Evolutionary conservation across 2,113 vertebrate species (phyloP), one percentile per base, ranked within the genome.

Genomic region (Chrysochloris asiatica): DNA sequence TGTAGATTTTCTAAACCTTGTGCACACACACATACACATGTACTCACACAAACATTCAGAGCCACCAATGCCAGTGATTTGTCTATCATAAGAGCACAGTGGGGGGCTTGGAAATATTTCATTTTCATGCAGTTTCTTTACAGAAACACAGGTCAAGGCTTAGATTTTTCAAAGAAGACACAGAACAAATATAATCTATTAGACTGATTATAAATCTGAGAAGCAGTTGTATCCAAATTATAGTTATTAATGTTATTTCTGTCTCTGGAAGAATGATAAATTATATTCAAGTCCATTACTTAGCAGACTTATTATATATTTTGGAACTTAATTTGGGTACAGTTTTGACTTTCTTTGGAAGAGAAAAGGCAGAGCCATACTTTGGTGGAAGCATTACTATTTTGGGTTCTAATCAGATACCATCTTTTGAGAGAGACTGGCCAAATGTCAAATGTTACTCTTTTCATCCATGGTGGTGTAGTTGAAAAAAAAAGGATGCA

Each of bases 211-310:
- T 90, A 92, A 96, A 84, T 96, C 90, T 87, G 92, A 95, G 69
- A 77, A 92, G 84, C 56, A 92, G 69, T 88, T 54, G 79, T 63
- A 86, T 78, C 75, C 89, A 92, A 96, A 96, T 97, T 97, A 96
- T 88, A 97, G 4, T 47, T 95, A 97, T 94, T 96, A 97, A 85
- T 8, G 0, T 94, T 89, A 97, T 93, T 97, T 90, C 90, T 96
- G 92, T 95, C 91, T 92, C 54, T 91, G 75, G 85, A 28, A 75
- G 94, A 96, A 93, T 54, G 94, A 69, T 71, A 93, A 95, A 90
- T 73, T 93, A 69, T 56, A 67, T 93, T 96, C 95, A 94, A 95
- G 95, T 93, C 73, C 83, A 54, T 94, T 96, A 94, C 95, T 89
- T 84, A 93, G 94, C 89, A 92, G 94, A 96, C 94, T 93, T 94